Evolutionary conservation across 2,797 vertebrate genomes (phyloP).

Genomic region (Bovichtus variegatus): DNA sequence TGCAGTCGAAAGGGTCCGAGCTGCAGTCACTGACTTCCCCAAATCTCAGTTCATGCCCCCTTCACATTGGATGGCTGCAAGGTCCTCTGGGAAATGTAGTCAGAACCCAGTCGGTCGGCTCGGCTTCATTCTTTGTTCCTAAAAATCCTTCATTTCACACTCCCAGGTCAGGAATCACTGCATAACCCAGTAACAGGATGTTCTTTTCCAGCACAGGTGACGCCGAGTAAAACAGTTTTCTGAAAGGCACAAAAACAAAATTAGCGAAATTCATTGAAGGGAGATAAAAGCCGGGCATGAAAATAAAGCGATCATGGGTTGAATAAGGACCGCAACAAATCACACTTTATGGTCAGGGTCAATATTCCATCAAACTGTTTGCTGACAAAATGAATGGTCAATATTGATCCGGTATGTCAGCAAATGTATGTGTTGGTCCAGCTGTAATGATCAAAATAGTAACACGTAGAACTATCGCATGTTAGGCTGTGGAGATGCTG

Average conservation of each 20-base stretch:
- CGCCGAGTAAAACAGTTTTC: neutral
- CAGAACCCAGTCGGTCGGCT: no score
- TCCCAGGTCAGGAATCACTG: neutral
- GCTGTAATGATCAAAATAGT: neutral
- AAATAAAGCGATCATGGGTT: neutral
- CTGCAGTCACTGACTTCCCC: no score
- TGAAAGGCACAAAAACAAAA: neutral
- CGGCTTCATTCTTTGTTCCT: neutral
- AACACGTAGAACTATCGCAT: neutral
- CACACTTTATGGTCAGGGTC: neutral
- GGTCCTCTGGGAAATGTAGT: no score
- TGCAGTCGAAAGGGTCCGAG: no score
- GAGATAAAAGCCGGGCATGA: neutral
- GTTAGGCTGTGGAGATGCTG: neutral
- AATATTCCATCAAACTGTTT: conserved; percentile 1
- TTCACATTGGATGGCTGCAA: no score
- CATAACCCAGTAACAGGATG: neutral
- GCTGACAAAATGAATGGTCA: neutral
- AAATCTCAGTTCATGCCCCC: no score
- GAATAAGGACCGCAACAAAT: neutral
- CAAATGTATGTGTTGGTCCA: neutral
- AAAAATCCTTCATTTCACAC: no score
- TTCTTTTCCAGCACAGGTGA: neutral
- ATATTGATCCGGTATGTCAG: neutral
- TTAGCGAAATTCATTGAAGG: neutral